Evolutionary conservation across 1,140 invertebrate species (phyloP), one percentile per base, ranked within the genome.

Genomic region (Hypsibius dujardini): DNA sequence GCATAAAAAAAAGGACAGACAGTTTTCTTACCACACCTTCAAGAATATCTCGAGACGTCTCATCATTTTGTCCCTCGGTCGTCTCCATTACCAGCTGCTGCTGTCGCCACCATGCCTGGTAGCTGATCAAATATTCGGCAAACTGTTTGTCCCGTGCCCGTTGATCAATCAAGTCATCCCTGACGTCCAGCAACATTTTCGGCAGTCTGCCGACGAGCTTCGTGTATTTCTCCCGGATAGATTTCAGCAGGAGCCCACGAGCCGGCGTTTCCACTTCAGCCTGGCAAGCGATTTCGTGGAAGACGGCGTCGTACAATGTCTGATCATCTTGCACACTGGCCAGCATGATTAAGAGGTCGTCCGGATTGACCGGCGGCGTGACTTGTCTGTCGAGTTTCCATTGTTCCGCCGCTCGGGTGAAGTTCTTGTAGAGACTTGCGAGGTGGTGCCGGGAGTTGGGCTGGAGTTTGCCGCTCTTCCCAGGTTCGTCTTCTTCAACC

Each of bases 31-130:
- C 50, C 7, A 56, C n/a, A 56, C n/a, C 50, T 56, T 56, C n/a
- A 12, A 12, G 7, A 7, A 56, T 12, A 56, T 56, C n/a, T 7
- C n/a, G 50, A 56, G 7, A n/a, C 50, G n/a, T 56, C 7, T n/a
- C n/a, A 12, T 56, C 50, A 56, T n/a, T 56, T n/a, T 56, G 50
- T n/a, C n/a, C 7, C 7, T 56, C 7, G 50, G 7, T 56, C 50
- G 7, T 56, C 50, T 56, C 50, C 50, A 56, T 12, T 56, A n/a
- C 7, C 7, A 56, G 50, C 50, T 7, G n/a, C 50, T n/a, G 7
- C n/a, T 56, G 50, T 56, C 50, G 50, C 50, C 50, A 56, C 50
- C 50, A 56, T n/a, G n/a, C n/a, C 50, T 56, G 50, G n/a, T 56
- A 56, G 50, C n/a, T n/a, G 7, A 56, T 12, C 50, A 56, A 56